Evolutionary conservation across 2,888 invertebrate species (phyloP).

Genomic region (Pseudococcus jackbeardsleyi): DNA sequence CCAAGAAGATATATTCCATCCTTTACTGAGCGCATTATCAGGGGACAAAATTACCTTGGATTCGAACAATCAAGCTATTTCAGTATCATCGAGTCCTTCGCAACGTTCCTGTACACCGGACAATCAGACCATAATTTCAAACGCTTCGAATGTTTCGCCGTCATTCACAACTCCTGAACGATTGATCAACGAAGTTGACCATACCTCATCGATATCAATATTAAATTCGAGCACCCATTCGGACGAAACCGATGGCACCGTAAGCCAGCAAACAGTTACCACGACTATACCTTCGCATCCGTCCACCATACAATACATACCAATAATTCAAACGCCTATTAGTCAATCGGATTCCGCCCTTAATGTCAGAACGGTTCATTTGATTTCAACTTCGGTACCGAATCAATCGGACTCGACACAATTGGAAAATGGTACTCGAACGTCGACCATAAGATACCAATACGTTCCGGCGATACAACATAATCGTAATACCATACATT

Average conservation of each 20-base stretch:
- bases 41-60: constrained; percentile 21
- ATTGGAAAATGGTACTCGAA: constrained; percentile 14
- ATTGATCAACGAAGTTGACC: not conserved
- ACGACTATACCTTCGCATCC: constrained; percentile 68
- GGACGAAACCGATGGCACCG: constrained; percentile 11
- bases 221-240: constrained; percentile 39
- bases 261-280: constrained; percentile 67
- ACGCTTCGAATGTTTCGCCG: constrained; percentile 26
- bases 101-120: constrained; percentile 32
- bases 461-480: constrained; percentile 66
- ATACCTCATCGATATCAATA: constrained; percentile 41
- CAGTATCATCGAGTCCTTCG: constrained; percentile 17
- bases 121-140: constrained; percentile 35
- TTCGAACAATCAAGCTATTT: constrained; percentile 20
- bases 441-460: constrained; percentile 66
- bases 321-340: constrained; percentile 66
- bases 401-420: constrained; percentile 33
- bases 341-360: constrained; percentile 64
- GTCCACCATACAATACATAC: constrained; percentile 69
- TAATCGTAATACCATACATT: constrained; percentile 68
- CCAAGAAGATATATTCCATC: constrained; percentile 61
- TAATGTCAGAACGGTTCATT: constrained; percentile 66
- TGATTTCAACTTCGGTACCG: constrained; percentile 64
- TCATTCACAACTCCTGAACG: constrained; percentile 24
- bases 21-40: constrained; percentile 51